A percentile compares a stretch with the other conserved stretches of the same genome.
These are phyloP conservation scores for Epirrita christyi DNA, from an alignment of 2,888 invertebrate genomes.

Conservation along the genomic window DNA sequence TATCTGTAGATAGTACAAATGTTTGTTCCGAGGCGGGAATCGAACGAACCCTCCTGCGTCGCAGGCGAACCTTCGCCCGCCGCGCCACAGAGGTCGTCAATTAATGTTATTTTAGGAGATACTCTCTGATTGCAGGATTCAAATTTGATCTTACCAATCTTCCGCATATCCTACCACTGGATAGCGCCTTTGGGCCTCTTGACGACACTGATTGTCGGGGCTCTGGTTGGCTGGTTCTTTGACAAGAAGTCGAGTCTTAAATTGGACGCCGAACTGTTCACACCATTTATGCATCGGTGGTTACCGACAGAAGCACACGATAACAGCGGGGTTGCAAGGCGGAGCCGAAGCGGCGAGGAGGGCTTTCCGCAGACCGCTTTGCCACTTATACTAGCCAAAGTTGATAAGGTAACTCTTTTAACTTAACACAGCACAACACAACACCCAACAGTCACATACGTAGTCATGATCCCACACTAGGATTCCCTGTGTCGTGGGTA, in stretches of 20 bases:
- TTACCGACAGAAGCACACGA: slow-evolving; percentile 61
- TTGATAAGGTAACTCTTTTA: slow-evolving; percentile 51
- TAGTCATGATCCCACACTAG: too few species aligned
- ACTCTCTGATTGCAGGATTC: slow-evolving; percentile 59
- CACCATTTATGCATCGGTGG: slow-evolving; percentile 65
- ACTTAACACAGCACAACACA: too few species aligned
- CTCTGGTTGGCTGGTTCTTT: slow-evolving; percentile 80
- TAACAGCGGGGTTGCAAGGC: slow-evolving; percentile 49
- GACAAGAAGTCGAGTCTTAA: slow-evolving; percentile 54
- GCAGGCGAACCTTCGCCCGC: too few species aligned
- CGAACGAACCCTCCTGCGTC: too few species aligned
- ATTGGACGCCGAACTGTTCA: slow-evolving; percentile 72
- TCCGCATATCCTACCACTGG: slow-evolving; percentile 93
- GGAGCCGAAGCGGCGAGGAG: slow-evolving; percentile 20
- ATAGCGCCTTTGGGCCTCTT: slow-evolving; percentile 89
- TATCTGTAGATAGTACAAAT: too few species aligned
- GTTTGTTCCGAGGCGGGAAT: too few species aligned
- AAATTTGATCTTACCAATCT: slow-evolving; percentile 87
- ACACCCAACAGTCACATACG: too few species aligned
- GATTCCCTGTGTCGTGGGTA: too few species aligned
- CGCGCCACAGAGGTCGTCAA: too few species aligned
- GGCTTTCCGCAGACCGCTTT: slow-evolving; percentile 50
- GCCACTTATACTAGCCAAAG: slow-evolving; percentile 60
- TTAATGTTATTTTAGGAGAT: background rate
- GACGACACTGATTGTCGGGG: slow-evolving; percentile 88